These are phyloP conservation scores for Picus viridis DNA, from an alignment of 2,797 vertebrate species.

Conservation along the genomic window DNA sequence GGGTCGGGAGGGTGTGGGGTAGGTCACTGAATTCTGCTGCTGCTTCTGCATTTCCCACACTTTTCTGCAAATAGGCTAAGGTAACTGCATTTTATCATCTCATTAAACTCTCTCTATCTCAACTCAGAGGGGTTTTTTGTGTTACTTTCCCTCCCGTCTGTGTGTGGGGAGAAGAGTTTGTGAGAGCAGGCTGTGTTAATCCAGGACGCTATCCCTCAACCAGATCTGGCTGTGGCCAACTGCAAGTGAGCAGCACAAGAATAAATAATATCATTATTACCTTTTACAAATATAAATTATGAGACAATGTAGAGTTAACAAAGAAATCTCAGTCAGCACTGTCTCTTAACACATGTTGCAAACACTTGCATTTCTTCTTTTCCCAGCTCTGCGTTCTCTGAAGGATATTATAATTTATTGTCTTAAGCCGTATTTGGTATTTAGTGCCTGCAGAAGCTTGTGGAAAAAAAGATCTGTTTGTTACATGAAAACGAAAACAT, in stretches of 20 bases:
- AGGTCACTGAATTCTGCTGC: no score
- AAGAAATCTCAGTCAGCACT: background rate
- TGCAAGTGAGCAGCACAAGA: background rate
- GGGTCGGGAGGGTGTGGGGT: no score
- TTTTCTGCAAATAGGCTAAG: no score
- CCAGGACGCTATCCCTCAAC: no score
- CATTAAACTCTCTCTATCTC: no score
- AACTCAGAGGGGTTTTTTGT: no score
- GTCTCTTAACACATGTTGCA: constrained; percentile 22
- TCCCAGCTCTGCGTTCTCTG: constrained; percentile 39
- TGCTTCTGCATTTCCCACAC: no score
- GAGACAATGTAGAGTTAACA: constrained; percentile 6
- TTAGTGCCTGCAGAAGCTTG: constrained; percentile 50
- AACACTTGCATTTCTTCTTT: constrained; percentile 54
- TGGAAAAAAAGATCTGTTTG: constrained; percentile 56
- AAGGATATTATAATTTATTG: constrained; percentile 54
- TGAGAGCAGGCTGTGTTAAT: no score
- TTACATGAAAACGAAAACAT: constrained; percentile 60
- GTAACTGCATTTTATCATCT: no score
- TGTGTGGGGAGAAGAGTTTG: no score
- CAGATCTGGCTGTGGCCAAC: background rate
- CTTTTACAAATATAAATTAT: background rate
- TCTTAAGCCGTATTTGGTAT: constrained; percentile 44
- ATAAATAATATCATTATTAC: background rate
- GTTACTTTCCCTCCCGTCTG: no score